Evolutionary conservation across 2,797 vertebrate species (phyloP).

Genomic region (Anas bahamensis): DNA sequence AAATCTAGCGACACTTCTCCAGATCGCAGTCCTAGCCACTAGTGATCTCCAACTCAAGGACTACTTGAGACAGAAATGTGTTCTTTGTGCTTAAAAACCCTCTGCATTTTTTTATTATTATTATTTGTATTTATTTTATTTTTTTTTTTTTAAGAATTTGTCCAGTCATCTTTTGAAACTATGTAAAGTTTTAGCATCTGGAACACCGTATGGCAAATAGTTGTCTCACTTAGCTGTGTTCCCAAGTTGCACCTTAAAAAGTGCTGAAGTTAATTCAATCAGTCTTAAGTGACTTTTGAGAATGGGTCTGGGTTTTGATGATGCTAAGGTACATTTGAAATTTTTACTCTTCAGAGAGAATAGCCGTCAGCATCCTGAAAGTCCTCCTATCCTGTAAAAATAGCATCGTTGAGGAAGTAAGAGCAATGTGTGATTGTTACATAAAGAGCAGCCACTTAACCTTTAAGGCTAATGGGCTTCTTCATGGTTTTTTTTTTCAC

Average conservation of each 20-base stretch:
- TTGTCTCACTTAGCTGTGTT: neutral
- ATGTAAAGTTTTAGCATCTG: neutral
- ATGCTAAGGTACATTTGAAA: neutral
- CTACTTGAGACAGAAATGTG: neutral
- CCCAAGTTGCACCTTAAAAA: neutral
- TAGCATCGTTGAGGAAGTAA: neutral
- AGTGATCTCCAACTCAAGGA: neutral
- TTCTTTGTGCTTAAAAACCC: neutral
- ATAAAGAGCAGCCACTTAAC: neutral
- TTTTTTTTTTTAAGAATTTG: neutral
- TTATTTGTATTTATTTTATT: too few relatives aligned
- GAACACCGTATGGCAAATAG: neutral
- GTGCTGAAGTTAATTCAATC: neutral
- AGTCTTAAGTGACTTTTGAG: neutral
- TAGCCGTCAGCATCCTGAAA: neutral
- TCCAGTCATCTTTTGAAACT: neutral
- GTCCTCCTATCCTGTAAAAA: neutral
- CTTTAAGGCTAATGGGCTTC: neutral
- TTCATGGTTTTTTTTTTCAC: slow-evolving; percentile 16
- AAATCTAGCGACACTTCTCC: neutral
- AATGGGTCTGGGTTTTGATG: neutral
- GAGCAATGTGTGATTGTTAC: neutral
- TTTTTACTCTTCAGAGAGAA: neutral
- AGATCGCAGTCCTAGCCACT: neutral
- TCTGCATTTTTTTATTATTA: neutral